Percentiles rank a stretch among this genome's conserved stretches.
These are phyloP conservation scores for Cyprinella venusta DNA, from an alignment of 2,797 vertebrate species.

Conservation along the genomic window DNA sequence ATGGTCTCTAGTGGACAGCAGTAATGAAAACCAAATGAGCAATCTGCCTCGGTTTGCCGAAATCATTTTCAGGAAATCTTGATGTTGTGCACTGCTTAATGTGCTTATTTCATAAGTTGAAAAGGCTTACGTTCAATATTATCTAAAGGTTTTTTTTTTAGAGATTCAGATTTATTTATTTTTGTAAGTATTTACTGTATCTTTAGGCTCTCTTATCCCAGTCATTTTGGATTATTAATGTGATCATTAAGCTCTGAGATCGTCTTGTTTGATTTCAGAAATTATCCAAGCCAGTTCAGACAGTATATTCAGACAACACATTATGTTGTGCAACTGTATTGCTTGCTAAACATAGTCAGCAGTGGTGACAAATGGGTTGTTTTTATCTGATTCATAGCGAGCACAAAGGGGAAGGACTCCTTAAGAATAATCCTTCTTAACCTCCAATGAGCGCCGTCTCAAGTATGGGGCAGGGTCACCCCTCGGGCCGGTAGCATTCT, in stretches of 20 bases:
- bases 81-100: too few relatives aligned
- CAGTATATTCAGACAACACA: not conserved
- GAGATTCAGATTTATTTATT: not conserved
- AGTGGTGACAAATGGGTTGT: conserved; percentile 22
- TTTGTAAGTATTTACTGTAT: too few relatives aligned
- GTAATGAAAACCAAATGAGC: not conserved
- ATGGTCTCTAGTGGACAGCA: not conserved
- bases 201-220: not conserved
- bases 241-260: not conserved
- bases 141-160: not conserved
- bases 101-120: not conserved
- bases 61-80: not conserved
- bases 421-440: not conserved
- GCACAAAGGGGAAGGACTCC: conserved; percentile 1
- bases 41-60: not conserved
- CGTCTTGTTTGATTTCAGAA: not conserved
- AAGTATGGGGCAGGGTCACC: too few relatives aligned
- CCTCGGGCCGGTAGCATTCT: too few relatives aligned
- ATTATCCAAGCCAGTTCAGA: not conserved
- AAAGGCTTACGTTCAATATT: not conserved
- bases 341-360: not conserved
- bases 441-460: not conserved
- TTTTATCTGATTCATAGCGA: conserved; percentile 1
- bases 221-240: not conserved
- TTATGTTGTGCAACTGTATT: conserved; percentile 2